These are phyloP conservation scores for Laticauda laticaudata DNA, from an alignment of 2,113 vertebrate genomes.

Conservation along the genomic window DNA sequence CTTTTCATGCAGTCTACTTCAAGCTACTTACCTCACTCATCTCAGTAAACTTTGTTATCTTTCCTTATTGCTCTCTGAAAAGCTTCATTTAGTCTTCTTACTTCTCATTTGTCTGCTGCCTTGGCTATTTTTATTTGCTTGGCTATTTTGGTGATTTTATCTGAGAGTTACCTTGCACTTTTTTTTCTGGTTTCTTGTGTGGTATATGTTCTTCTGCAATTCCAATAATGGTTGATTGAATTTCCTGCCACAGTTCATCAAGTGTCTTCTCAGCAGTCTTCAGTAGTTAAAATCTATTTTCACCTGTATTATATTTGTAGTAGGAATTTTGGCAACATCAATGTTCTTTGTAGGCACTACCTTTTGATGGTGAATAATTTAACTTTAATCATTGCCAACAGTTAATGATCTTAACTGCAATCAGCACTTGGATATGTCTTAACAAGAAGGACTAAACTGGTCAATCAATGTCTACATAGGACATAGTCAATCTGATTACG, in stretches of 20 bases:
- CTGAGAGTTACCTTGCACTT: not conserved
- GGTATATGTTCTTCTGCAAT: not conserved
- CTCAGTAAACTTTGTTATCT: not conserved
- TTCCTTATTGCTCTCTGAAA: not conserved
- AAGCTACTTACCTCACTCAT: not conserved
- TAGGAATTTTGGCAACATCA: not conserved
- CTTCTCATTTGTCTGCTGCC: not conserved
- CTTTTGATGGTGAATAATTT: not conserved
- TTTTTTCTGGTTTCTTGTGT: not conserved
- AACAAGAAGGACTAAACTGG: not conserved
- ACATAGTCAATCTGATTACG: not conserved
- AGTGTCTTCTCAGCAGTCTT: not conserved
- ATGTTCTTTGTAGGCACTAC: not conserved
- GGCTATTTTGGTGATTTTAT: not conserved
- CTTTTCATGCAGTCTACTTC: not conserved
- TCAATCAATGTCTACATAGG: not conserved
- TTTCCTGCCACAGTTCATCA: not conserved
- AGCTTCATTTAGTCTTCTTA: not conserved
- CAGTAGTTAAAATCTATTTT: not conserved
- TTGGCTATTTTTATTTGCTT: not conserved
- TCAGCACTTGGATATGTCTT: not conserved
- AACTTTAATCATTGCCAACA: not conserved
- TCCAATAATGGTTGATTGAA: not conserved
- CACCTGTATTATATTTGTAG: not conserved
- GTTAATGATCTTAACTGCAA: not conserved